These are phyloP conservation scores for Mesopsocus fuscifrons DNA, from an alignment of 2,888 invertebrate genomes.

Conservation along the genomic window DNA sequence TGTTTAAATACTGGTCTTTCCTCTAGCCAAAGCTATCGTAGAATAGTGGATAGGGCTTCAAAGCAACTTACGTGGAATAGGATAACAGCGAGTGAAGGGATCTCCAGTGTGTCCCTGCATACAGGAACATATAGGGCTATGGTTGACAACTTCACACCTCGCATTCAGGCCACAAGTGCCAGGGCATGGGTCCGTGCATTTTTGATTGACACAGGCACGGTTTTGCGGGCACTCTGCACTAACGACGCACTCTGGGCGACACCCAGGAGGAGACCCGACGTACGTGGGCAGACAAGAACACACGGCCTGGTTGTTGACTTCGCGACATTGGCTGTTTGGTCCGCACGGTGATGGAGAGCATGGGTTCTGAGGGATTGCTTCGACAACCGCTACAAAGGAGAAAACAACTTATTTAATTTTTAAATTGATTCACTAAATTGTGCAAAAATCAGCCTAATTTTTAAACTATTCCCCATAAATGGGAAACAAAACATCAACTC, in stretches of 20 bases:
- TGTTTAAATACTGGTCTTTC: too few species aligned
- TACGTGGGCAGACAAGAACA: conserved; percentile 46
- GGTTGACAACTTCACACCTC: conserved; percentile 55
- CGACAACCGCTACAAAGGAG: conserved; percentile 19
- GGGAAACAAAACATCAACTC: too few species aligned
- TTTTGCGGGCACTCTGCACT: conserved; percentile 52
- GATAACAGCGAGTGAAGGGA: conserved; percentile 40
- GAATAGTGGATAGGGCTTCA: too few species aligned
- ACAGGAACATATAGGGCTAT: conserved; percentile 54
- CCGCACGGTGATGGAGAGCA: conserved; percentile 47
- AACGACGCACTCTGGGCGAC: conserved; percentile 51
- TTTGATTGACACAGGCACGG: conserved; percentile 49
- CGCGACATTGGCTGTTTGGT: conserved; percentile 39
- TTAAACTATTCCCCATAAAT: too few species aligned
- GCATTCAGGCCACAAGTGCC: conserved; percentile 52
- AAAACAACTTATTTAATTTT: too few species aligned
- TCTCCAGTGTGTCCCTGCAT: conserved; percentile 40
- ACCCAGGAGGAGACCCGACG: conserved; percentile 43
- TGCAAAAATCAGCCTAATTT: too few species aligned
- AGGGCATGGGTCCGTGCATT: conserved; percentile 51
- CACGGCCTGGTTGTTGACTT: conserved; percentile 41
- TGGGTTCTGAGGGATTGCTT: conserved; percentile 23
- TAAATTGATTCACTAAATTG: too few species aligned
- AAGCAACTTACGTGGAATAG: conserved; percentile 30
- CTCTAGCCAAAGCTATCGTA: too few species aligned